Evolutionary conservation across 2,888 invertebrate species (phyloP), one percentile per base, ranked within the genome.

Genomic region (Orthosia gothica): DNA sequence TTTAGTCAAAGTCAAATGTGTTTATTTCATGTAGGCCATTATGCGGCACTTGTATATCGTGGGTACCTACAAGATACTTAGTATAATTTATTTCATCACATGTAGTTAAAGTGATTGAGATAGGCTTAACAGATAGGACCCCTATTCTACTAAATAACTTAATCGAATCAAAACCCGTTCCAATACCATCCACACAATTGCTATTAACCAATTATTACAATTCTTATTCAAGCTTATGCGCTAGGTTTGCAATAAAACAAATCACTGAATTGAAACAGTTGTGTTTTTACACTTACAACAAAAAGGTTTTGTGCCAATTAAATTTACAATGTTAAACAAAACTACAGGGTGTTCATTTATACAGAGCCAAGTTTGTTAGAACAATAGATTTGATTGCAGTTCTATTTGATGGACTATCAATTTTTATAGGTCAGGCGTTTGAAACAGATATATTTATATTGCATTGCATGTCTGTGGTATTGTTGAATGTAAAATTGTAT

Each of bases 371-470:
- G 9, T 66, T 75, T 64, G 47, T 57, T 81, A 57, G 40, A 73
- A 80, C 55, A 69, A 74, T 52, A 47, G 49, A 74, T 79, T 68
- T 68, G 23, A 69, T 69, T 40, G 32, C 61, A 70, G n/a, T 69
- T 57, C 20, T 20, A 69, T 47, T 74, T 65, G 57, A 61, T 80
- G 18, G 40, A n/a, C 18, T n/a, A 54, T 32, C 11, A 23, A n/a
- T 64, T 77, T 76, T 50, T 78, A 50, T 70, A 1, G 18, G 23
- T 16, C 32, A 32, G n/a, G 52, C 16, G 49, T 71, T 23, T n/a
- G 20, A 12, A 62, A 40, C 1, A 54, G 18, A 50, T 70, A 78
- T 66, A 54, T 40, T 18, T 74, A 66, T 74, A 73, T 76, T 64
- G 16, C n/a, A 73, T 76, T 64, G 16, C 26, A 57, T 58, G 13